Base-by-base conservation (phyloP, 2,888 invertebrate genomes). In the Crepidodera aurea region DNA sequence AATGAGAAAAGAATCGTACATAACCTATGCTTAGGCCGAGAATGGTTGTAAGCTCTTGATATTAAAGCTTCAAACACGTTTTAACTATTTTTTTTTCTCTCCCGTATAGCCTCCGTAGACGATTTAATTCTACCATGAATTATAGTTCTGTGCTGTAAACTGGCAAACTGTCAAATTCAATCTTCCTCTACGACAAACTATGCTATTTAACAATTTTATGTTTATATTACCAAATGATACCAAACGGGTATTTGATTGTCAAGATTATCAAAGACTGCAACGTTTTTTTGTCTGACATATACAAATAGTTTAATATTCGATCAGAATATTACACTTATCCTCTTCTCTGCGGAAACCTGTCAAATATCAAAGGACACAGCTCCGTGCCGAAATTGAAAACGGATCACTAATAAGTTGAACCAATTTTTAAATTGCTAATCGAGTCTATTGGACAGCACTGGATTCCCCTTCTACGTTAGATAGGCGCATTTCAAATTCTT, bases 401-500 rank as follows among this genome's bases (percentile, higher is more conserved):
- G 58, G 57, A 18, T 18, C 59, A 64, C 58, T 54, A 50, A 57
- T 40, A 19, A 42, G 25, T 54, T 46, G 51, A 48, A 53, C 46
- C 56, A 48, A 48, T 56, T 42, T 22, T 19, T 37, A 7, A 42
- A 18, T 22, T 27, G 19, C 50, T 59, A 15, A 25, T 25, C 18
- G n/a, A 48, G 37, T 32, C 37, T 55, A 60, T 15, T 62, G 51
- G n/a, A 72, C 65, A 46, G 73, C 75, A 56, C 76, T 75, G 32
- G 72, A 67, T 71, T 80, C 81, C 27, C 75, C 77, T 59, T 82
- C 82, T 15, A 76, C 76, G 67, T 79, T 70, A 10, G 80, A 78
- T 50, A 81, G 69, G 54, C 81, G 75, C 40, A 77, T 79, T 70
- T 82, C 81, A 62, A 81, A 82, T 69, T 81, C 82, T 67, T 80